Evolutionary conservation across 2,888 invertebrate genomes (phyloP), one percentile per base, ranked within the genome.

Genomic region (Muschampia plurimacula): DNA sequence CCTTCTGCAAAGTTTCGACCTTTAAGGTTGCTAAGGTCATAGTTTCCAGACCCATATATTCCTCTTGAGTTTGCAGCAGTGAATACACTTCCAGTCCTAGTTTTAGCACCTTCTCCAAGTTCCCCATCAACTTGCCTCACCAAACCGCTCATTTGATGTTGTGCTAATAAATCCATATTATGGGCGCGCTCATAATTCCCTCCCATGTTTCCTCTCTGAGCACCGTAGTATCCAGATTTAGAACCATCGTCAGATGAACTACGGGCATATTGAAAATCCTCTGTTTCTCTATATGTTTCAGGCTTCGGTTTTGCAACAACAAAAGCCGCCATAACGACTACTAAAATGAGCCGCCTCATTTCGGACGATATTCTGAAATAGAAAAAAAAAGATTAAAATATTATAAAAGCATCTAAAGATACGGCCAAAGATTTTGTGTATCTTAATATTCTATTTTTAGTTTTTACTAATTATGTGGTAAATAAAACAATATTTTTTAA

Each of bases 161-260:
- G 94, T 13, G 95, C 95, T 59, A 92, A 77, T 0, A 78, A 74
- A 77, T 95, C 95, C 95, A 95, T 95, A 76, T 95, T 95, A 76
- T 94, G 94, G 6, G 95, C 90, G 44, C 84, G 85, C 83, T 95
- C 95, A 77, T 86, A 95, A 77, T 95, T 95, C 2, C 94, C 94
- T 15, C 94, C 94, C 93, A 93, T 90, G 75, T 95, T 95, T n/a
- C 95, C 95, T 78, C 93, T 85, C 75, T 94, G 94, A 10, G 95
- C 91, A 15, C 89, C 93, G 74, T 95, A 95, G 77, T 75, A 94
- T 13, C 95, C 95, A 13, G 92, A 82, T 79, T 93, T 94, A 13
- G 78, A 78, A 13, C 94, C 95, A 39, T 94, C 94, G 72, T 93
- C 94, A 2, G 92, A 84, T n/a, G 93, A 93, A 76, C 92, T 93